Evolutionary conservation across 2,797 vertebrate genomes (phyloP), one percentile per base, ranked within the genome.

Genomic region (Leptodactylus fallax): DNA sequence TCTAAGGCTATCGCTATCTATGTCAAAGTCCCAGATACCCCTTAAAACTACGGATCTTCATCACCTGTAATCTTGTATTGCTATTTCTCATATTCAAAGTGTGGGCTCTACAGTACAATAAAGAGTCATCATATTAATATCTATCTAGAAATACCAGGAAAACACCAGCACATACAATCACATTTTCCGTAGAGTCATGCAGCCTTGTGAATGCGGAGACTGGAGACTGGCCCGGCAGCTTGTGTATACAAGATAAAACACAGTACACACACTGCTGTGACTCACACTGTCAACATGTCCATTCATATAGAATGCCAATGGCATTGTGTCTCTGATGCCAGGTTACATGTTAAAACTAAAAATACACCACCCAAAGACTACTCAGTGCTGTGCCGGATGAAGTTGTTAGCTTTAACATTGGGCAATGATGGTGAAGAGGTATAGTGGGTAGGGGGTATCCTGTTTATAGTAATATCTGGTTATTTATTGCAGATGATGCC

Each of bases 161-260:
- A 80, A 47, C 17, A 47, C 60, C 60, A n/a, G 51, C 10, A 27
- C 61, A 79, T 86, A 36, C 10, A 12, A 58, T 72, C 45, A 63
- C 72, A 63, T 77, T 77, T 85, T 85, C 83, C 83, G 58, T 85
- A 63, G 6, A 63, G 72, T 85, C 71, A 51, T 49, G 71, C 7
- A 19, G 17, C 7, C 36, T 10, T 60, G n/a, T 65, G 23, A 85
- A 49, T 49, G 45, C 25, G 14, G 45, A 63, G 36, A 7, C 53
- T 60, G 56, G 83, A 49, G 55, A 0, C 7, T 60, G 0, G 25
- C 58, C 72, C 63, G 71, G 49, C 56, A 77, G 13, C 71, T 76
- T 85, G 71, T 58, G 71, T 49, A 85, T 25, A 5, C 14, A 74
- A 84, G 82, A 74, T 84, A 84, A 74, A 6, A 9, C 78, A 47